Evolutionary conservation across 1,140 invertebrate species (phyloP), one percentile per base, ranked within the genome.

Genomic region (Maconellicoccus hirsutus): DNA sequence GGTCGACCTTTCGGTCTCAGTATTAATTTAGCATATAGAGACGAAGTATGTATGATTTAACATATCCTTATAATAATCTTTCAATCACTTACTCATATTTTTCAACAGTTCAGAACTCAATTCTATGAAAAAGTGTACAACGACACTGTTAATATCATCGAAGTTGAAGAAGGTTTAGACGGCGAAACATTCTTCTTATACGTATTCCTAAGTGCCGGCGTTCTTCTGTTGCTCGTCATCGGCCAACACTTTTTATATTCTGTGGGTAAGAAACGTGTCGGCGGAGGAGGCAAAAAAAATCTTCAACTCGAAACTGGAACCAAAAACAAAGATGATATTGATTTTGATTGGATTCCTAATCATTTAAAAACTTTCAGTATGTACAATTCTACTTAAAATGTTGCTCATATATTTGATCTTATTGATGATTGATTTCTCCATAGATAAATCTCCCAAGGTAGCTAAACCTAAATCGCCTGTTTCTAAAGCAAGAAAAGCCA

Each of bases 171-270:
- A 80, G 95, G 95, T 73, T 83, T 99, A 16, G 96, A 98, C 81
- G 94, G 94, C 52, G 97, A 99, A 86, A 98, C 96, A 26, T 92
- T 98, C 82, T 98, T 99, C 86, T 81, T 98, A 66, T 98, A 98
- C 77, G 85, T 98, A 52, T 92, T 98, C 81, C 82, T 98, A 59
- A 90, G 89, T 59, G 96, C 93, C 16, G 88, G 93, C 72, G 87
- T 89, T 39, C 88, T 98, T 52, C 81, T 98, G 12, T 82, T 93
- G 1, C 81, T 97, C 26, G 91, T 98, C 61, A 85, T 91, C 73
- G 93, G 91, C 19, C 93, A 98, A 78, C 94, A 98, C 79, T 87
- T 91, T 14, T 80, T 97, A 10, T 87, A 88, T 63, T 92, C 89
- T 21, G 86, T 92, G 75, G 90, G 86, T 75, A 83, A 79, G 74